Evolutionary conservation across 2,888 invertebrate genomes (phyloP), one percentile per base, ranked within the genome.

Genomic region (Yponomeuta sedellus): DNA sequence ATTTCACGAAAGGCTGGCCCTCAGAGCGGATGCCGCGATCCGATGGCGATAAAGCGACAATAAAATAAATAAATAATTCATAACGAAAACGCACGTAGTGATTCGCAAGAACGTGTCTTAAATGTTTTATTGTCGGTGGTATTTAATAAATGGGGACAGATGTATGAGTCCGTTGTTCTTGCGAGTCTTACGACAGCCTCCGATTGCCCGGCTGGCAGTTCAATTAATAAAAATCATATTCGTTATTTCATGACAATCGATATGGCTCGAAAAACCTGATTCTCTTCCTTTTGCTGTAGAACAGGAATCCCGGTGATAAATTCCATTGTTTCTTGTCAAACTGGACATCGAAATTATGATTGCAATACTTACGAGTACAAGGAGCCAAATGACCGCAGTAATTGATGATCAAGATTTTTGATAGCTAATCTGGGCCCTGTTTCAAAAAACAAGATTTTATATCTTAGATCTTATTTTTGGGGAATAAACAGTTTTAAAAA

Each of bases 41-140:
- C 80, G 77, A 52, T 52, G 80, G 85, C 85, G 89, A 91, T 89
- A 90, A 88, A 81, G 79, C 83, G 80, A 88, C 90, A 90, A 89
- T 90, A 89, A 88, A 88, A 87, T 81, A 84, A 78, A 91, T 91
- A 81, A 88, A 91, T 91, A 86, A 90, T 91, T 90, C 88, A 91
- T 88, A 81, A 74, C 69, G 75, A 71, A 75, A 77, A 80, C 78
- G 76, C 77, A 77, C 79, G 85, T 86, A 88, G 86, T 87, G 89
- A 89, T 90, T 87, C 88, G 78, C 85, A 88, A 88, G 87, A 88
- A 90, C 90, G 90, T 88, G 90, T 89, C 84, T 86, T 82, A 87
- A 86, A 89, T 88, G 87, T 88, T 89, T 88, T 90, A 88, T 87
- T 84, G 81, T 75, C 73, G 74, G 73, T 71, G 77, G 78, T 84